Percentiles rank a stretch among this genome's conserved stretches.
These are phyloP conservation scores for Nephrotoma flavescens DNA, from an alignment of 2,888 invertebrate species.

Conservation along the genomic window DNA sequence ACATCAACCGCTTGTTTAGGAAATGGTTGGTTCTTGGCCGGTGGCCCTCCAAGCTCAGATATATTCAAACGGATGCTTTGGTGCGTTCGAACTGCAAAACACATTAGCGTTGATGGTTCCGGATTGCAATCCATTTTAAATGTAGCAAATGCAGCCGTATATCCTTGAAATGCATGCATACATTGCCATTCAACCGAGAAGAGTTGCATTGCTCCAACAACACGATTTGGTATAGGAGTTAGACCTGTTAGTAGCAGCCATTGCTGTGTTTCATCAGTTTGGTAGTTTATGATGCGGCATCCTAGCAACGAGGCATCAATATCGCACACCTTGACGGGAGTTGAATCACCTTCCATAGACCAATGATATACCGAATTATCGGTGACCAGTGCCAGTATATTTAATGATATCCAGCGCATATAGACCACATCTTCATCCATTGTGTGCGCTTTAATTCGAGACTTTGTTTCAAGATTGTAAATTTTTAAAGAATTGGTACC, in stretches of 20 bases:
- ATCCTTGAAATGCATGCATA: constrained; percentile 87
- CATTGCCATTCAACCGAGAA: constrained; percentile 98
- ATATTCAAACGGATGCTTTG: constrained; percentile 95
- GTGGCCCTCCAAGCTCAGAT: constrained; percentile 85
- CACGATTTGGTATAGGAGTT: constrained; percentile 83
- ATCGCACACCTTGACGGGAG: constrained; percentile 95
- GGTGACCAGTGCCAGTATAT: constrained; percentile 90
- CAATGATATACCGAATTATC: constrained; percentile 94
- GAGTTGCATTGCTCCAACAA: constrained; percentile 97
- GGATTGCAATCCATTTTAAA: constrained; percentile 93
- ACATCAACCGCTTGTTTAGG: constrained; percentile 98
- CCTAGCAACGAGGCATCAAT: constrained; percentile 87
- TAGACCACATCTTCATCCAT: constrained; percentile 95
- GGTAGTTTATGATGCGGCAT: constrained; percentile 98
- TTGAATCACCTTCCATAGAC: constrained; percentile 97
- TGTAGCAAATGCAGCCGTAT: constrained; percentile 91
- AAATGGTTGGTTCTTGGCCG: constrained; percentile 90
- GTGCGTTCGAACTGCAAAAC: constrained; percentile 84
- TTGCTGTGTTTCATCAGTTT: constrained; percentile 91
- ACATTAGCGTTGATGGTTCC: constrained; percentile 83
- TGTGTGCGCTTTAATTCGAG: constrained; percentile 96
- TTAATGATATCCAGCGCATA: constrained; percentile 98
- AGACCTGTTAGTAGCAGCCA: constrained; percentile 93
- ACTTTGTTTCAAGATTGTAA: constrained; percentile 99
- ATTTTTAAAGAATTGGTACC: constrained; percentile 96